phyloP scores from a whole-genome alignment of 2,888 invertebrate genomes.

The Phaonia tiefii region DNA sequence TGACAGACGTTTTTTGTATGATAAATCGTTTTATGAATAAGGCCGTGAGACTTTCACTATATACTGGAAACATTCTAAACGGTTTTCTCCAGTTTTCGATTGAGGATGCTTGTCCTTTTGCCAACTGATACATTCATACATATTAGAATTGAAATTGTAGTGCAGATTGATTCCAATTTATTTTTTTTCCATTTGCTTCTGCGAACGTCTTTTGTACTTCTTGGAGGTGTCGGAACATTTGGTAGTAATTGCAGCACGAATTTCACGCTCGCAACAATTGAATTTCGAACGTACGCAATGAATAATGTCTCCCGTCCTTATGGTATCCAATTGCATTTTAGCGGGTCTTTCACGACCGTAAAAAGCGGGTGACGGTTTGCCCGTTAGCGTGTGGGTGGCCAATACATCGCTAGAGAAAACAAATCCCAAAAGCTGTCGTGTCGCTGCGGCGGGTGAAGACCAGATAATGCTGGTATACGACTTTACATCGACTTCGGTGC shows the following conservation, averaged over 20 bases:
- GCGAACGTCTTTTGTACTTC: too few species aligned
- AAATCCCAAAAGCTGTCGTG: conserved; percentile 82
- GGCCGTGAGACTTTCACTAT: too few species aligned
- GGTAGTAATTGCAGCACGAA: conserved; percentile 83
- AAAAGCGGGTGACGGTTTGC: conserved; percentile 82
- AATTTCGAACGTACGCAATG: conserved; percentile 81
- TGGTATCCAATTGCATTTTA: conserved; percentile 80
- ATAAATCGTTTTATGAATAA: too few species aligned
- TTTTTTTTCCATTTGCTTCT: too few species aligned
- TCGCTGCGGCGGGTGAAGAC: conserved; percentile 81
- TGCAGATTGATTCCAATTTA: too few species aligned
- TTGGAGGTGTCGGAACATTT: conserved; percentile 85
- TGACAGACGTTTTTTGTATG: too few species aligned
- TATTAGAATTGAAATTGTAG: too few species aligned
- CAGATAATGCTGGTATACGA: conserved; percentile 82
- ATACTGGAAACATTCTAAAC: too few species aligned
- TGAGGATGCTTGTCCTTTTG: too few species aligned
- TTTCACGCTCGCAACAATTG: conserved; percentile 82
- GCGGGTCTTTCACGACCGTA: conserved; percentile 73
- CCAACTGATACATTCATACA: too few species aligned
- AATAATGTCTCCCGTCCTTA: conserved; percentile 82
- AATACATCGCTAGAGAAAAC: conserved; percentile 82
- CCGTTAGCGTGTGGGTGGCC: conserved; percentile 83
- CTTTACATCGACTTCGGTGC: conserved; percentile 76
- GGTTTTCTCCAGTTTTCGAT: too few species aligned